Conservation (phyloP, 2,113 vertebrate species). For the Tretioscincus oriximinensis region DNA sequence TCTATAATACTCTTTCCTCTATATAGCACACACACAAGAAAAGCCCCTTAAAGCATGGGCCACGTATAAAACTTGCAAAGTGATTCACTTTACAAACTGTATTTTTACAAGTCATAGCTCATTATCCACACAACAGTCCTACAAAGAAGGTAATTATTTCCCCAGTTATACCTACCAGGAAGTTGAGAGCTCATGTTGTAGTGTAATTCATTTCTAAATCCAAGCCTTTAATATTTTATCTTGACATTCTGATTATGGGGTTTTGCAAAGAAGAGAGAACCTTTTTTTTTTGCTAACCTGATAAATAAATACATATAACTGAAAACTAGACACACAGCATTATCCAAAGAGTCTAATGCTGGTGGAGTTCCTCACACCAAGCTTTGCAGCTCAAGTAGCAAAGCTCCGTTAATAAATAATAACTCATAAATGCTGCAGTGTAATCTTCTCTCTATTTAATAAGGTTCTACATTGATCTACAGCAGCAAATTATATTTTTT, state of each 20-base stretch:
- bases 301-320: conserved; percentile 2
- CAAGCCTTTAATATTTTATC: background rate
- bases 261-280: background rate
- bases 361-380: conserved; percentile 9
- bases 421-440: conserved; percentile 35
- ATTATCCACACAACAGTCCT: background rate
- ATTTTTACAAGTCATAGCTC: conserved; percentile 1
- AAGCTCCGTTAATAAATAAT: conserved; percentile 51
- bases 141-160: background rate
- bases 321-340: background rate
- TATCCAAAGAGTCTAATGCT: background rate
- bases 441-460: conserved; percentile 54
- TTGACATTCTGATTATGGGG: background rate
- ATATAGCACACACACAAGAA: background rate
- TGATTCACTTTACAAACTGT: background rate
- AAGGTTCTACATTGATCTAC: conserved; percentile 44
- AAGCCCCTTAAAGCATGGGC: background rate
- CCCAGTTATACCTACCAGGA: background rate
- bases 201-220: background rate
- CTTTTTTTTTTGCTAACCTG: background rate
- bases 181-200: background rate
- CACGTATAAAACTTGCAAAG: background rate
- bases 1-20: background rate
- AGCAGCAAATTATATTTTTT: conserved; percentile 54
- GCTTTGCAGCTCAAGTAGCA: conserved; percentile 29